Evolutionary conservation across 2,797 vertebrate genomes (phyloP), one percentile per base, ranked within the genome.

Genomic region (Lerista edwardsae): DNA sequence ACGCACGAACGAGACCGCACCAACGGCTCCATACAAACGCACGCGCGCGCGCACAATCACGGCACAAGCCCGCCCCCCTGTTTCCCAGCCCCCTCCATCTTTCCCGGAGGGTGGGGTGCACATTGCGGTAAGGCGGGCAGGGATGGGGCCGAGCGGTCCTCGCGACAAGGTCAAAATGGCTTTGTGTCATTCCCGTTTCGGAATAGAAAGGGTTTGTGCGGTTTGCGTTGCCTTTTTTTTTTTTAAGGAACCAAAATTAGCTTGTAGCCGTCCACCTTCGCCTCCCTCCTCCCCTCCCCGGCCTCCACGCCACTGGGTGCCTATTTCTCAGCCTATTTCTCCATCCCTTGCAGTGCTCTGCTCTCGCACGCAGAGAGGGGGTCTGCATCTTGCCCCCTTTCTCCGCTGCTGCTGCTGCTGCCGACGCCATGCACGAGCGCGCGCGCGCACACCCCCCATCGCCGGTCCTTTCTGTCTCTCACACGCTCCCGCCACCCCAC

Each of bases 91-190:
- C 1, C 1, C 25, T 15, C 51, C 65, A 19, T 11, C 15, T 57
- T 39, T 41, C 23, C 64, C 21, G 44, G 36, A 85, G 84, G 71
- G 77, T 34, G 61, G 47, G 76, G 47, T 29, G 21, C 55, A 51
- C 62, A 67, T 47, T 75, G 78, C 84, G 14, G 83, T 44, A 69
- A 5, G 57, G 79, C n/a, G 11, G 47, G 47, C 55, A 31, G 57
- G 39, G 2, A 15, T 31, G 21, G 6, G 3, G 1, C 10, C 17
- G 25, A 34, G 61, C 23, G 11, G 31, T 10, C n/a, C n/a, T n/a
- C 6, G 36, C 25, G 27, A 19, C 85, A 87, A 79, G 80, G 80
- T 83, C 80, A 83, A 61, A n/a, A 44, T 47, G 85, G 61, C 80
- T 87, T 86, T 79, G 80, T 47, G 61, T 27, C 23, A 14, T 19